Evolutionary conservation across 2,888 invertebrate species (phyloP).

Genomic region (Callosobruchus maculatus): DNA sequence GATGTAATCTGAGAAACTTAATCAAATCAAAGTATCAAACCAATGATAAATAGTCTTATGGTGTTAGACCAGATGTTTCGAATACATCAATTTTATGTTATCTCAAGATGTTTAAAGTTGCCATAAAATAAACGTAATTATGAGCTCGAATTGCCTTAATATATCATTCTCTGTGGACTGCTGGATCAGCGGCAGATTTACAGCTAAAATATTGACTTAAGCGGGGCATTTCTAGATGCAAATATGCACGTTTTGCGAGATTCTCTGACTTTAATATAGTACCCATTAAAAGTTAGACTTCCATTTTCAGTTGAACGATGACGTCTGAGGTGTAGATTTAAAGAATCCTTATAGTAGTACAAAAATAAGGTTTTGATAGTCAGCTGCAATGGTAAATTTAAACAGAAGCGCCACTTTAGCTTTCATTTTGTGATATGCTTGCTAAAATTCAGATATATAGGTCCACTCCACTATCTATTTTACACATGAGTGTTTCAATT

Average conservation of each 20-base stretch:
- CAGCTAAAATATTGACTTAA: not conserved
- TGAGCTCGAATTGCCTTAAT: not conserved
- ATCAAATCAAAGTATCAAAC: not conserved
- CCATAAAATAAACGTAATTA: constrained; percentile 17
- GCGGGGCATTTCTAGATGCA: not conserved
- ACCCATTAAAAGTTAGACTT: not conserved
- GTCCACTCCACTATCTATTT: too few species aligned
- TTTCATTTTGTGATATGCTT: too few species aligned
- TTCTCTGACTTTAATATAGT: not conserved
- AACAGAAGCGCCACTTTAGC: too few species aligned
- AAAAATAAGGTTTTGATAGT: too few species aligned
- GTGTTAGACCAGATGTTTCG: constrained; percentile 15
- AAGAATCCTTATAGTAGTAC: too few species aligned
- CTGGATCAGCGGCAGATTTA: not conserved
- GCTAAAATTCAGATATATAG: too few species aligned
- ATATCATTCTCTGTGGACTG: not conserved
- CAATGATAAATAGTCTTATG: not conserved
- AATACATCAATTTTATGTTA: constrained; percentile 20
- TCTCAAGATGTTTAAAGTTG: constrained; percentile 18
- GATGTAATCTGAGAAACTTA: not conserved
- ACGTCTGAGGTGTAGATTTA: not conserved
- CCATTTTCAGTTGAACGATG: not conserved
- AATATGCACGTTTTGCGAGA: not conserved
- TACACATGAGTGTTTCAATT: too few species aligned
- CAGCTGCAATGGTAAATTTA: too few species aligned